A percentile compares a stretch with the other conserved stretches of the same genome.
phyloP scores from a whole-genome alignment of 2,797 vertebrate genomes.

The Sternarchorhynchus goeldii region DNA sequence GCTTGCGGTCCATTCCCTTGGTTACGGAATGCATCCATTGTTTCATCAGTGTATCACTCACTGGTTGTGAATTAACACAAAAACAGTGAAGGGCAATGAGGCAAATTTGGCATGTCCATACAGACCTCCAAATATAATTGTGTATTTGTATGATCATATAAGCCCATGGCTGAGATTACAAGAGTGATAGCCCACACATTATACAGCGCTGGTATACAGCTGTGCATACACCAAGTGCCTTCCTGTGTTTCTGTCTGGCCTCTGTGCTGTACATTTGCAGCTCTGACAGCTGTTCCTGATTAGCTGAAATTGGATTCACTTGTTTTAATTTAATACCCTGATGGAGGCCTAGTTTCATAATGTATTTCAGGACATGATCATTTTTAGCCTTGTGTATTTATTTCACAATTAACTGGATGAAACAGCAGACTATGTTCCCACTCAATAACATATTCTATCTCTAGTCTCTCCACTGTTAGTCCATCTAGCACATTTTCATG shows the following conservation, averaged over 20 bases:
- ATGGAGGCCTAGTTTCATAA: slow-evolving; percentile 63
- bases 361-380: slow-evolving; percentile 64
- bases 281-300: slow-evolving; percentile 68
- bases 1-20: slow-evolving; percentile 66
- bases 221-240: slow-evolving; percentile 25
- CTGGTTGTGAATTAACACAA: slow-evolving; percentile 13
- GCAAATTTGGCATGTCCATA: not conserved
- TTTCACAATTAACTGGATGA: slow-evolving; percentile 61
- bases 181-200: slow-evolving; percentile 12
- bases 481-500: not conserved
- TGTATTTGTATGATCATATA: not conserved
- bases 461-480: not conserved
- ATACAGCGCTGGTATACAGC: slow-evolving; percentile 38
- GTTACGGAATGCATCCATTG: slow-evolving; percentile 61
- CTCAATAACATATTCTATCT: slow-evolving; percentile 5
- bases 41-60: slow-evolving; percentile 60
- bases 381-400: slow-evolving; percentile 61
- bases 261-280: slow-evolving; percentile 54
- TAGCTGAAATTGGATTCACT: slow-evolving; percentile 70
- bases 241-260: slow-evolving; percentile 45
- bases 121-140: not conserved
- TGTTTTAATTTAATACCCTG: slow-evolving; percentile 68
- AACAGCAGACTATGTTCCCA: slow-evolving; percentile 54
- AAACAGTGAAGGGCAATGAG: slow-evolving; percentile 8
- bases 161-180: slow-evolving; percentile 7